Evolutionary conservation across 2,888 invertebrate genomes (phyloP).

Genomic region (Eilema depressum): DNA sequence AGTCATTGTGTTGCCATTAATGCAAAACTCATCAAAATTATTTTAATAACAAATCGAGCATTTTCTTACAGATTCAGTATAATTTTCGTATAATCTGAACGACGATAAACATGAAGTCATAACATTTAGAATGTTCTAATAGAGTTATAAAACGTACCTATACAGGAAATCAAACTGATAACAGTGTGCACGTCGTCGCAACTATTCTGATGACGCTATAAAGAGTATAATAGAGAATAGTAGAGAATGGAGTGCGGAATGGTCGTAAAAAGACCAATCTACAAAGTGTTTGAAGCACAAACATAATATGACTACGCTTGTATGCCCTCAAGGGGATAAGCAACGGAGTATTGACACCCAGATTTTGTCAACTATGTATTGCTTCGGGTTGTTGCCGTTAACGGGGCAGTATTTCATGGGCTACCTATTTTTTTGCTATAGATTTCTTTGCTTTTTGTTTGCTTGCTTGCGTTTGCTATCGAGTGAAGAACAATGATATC

Average conservation of each 20-base stretch:
- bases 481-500: too few species aligned
- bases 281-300: slow-evolving; percentile 3
- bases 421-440: background rate
- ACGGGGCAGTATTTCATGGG: background rate
- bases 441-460: too few species aligned
- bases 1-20: too few species aligned
- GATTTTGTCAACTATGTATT: too few species aligned
- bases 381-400: too few species aligned
- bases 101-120: background rate
- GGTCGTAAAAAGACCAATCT: slow-evolving; percentile 16
- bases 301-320: background rate
- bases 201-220: slow-evolving; percentile 4
- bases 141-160: slow-evolving; percentile 20
- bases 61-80: too few species aligned
- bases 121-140: slow-evolving; percentile 15
- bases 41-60: too few species aligned
- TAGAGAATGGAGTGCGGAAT: slow-evolving; percentile 1
- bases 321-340: background rate
- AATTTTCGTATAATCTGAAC: too few species aligned
- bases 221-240: slow-evolving; percentile 17
- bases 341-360: background rate
- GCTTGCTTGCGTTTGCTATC: too few species aligned
- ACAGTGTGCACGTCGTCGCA: background rate
- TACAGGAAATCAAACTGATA: slow-evolving; percentile 9
- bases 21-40: too few species aligned